Conservation (phyloP, 2,888 invertebrate genomes). For the Nezara viridula region DNA sequence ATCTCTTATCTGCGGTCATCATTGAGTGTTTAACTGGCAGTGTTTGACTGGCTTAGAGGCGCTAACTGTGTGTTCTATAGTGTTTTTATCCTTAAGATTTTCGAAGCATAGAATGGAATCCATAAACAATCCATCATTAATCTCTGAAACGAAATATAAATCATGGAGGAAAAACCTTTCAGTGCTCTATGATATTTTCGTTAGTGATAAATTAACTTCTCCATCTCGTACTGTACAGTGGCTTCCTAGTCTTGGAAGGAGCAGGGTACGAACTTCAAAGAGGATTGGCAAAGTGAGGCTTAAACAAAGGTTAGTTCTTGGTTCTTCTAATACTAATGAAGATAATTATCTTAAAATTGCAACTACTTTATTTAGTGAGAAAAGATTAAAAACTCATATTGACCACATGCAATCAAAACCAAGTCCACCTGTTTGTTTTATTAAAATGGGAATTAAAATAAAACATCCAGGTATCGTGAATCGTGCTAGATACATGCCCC, state of each 20-base stretch:
- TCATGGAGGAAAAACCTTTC: not conserved
- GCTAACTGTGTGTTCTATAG: not conserved
- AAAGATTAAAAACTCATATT: not conserved
- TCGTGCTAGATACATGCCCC: conserved; percentile 16
- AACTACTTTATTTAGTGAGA: not conserved
- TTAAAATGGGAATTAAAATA: not conserved
- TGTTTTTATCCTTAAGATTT: not conserved
- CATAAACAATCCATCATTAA: not conserved
- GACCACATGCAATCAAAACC: not conserved
- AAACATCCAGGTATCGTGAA: not conserved
- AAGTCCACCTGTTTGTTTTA: not conserved
- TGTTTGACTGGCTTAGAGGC: not conserved
- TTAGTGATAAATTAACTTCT: not conserved
- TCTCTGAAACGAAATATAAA: not conserved
- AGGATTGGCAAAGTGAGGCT: not conserved
- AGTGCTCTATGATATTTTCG: not conserved
- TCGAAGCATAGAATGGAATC: not conserved
- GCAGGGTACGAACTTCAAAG: not conserved
- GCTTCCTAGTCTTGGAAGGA: not conserved
- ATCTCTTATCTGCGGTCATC: not conserved
- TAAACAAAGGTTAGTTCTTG: not conserved
- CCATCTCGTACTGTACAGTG: not conserved
- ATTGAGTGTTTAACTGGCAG: not conserved
- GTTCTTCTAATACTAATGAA: not conserved
- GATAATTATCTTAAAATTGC: not conserved